Evolutionary conservation across 2,888 invertebrate species (phyloP).

Genomic region (Yponomeuta evonymella): DNA sequence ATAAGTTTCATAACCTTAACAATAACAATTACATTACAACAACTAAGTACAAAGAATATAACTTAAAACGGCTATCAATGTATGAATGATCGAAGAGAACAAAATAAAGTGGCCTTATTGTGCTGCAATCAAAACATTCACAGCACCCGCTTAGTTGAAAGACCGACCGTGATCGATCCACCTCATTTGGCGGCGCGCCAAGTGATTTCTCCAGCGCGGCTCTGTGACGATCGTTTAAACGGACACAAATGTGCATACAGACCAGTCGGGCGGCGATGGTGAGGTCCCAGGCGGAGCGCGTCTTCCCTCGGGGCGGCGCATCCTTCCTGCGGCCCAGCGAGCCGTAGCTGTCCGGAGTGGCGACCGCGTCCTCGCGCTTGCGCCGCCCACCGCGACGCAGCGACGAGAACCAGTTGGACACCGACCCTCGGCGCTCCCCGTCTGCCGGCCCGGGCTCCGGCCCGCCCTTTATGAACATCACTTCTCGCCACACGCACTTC

Average conservation of each 20-base stretch:
- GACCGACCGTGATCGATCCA: conserved; percentile 62
- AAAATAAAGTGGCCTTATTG: background rate
- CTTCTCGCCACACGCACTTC: conserved; percentile 51
- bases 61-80: background rate
- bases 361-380: conserved; percentile 58
- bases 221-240: conserved; percentile 23
- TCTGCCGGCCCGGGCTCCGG: conserved; percentile 63
- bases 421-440: conserved; percentile 80
- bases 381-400: conserved; percentile 78
- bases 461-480: conserved; percentile 73
- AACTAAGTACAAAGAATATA: background rate
- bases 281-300: conserved; percentile 78
- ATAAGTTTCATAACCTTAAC: background rate
- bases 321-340: conserved; percentile 71
- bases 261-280: conserved; percentile 75
- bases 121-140: background rate
- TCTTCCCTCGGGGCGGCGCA: conserved; percentile 64
- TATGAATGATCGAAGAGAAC: background rate
- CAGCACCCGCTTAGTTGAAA: conserved; percentile 26
- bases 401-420: conserved; percentile 89
- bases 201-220: conserved; percentile 49
- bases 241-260: conserved; percentile 43
- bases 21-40: background rate
- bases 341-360: conserved; percentile 72
- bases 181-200: conserved; percentile 64